Evolutionary conservation across 2,888 invertebrate species (phyloP).

Genomic region (Alloscopus bannaensis): DNA sequence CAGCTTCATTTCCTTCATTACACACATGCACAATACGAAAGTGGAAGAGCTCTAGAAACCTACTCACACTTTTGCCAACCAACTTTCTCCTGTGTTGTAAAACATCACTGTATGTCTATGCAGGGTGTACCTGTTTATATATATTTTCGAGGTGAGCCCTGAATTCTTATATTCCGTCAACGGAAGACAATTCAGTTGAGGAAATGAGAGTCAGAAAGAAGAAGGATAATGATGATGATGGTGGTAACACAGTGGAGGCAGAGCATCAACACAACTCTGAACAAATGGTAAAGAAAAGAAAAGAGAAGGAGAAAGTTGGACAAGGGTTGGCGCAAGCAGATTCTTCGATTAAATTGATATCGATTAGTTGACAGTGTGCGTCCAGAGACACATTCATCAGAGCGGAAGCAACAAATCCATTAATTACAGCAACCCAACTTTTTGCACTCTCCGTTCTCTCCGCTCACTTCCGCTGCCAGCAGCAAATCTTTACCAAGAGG

Average conservation of each 20-base stretch:
- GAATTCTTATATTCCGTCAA: no score
- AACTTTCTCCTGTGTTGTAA: no score
- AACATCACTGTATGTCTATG: no score
- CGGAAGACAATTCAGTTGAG: background rate
- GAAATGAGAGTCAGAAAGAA: conserved; percentile 9
- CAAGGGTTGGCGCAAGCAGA: conserved; percentile 4
- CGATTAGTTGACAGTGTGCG: conserved; percentile 60
- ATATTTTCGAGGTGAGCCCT: no score
- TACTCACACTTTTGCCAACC: background rate
- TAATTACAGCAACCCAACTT: conserved; percentile 64
- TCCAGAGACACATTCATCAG: conserved; percentile 69
- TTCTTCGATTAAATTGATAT: conserved; percentile 67
- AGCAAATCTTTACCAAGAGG: no score
- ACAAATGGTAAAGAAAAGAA: conserved; percentile 6
- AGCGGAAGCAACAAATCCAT: conserved; percentile 62
- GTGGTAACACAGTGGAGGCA: no score
- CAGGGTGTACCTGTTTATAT: no score
- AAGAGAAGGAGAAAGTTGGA: conserved; percentile 9
- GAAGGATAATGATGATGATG: conserved; percentile 11
- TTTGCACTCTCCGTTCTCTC: conserved; percentile 8
- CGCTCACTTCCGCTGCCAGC: background rate
- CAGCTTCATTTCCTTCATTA: conserved; percentile 15
- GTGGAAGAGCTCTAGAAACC: conserved; percentile 9
- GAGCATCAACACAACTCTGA: no score
- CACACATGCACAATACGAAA: background rate